These are phyloP conservation scores for Portunus trituberculatus DNA, from an alignment of 1,140 invertebrate genomes.

Conservation along the genomic window DNA sequence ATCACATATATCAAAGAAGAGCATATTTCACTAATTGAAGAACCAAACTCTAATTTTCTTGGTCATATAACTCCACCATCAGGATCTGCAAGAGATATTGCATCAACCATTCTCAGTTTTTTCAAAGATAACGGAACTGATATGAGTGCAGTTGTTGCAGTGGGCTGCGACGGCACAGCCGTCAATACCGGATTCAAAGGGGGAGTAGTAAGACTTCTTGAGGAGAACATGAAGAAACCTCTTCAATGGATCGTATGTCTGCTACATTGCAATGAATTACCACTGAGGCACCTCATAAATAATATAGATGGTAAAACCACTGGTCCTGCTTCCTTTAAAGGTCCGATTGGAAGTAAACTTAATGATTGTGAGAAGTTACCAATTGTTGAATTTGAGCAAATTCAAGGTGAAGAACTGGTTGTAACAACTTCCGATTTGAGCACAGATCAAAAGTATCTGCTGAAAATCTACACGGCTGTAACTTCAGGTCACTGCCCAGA, in stretches of 20 bases:
- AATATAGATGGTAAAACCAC: background rate
- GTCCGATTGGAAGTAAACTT: too few relatives aligned
- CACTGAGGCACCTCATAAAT: background rate
- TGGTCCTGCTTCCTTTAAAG: background rate
- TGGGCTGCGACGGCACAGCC: background rate
- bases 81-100: background rate
- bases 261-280: background rate
- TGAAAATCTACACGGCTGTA: background rate
- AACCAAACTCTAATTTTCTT: background rate
- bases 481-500: background rate
- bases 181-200: background rate
- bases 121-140: background rate
- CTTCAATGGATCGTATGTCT: background rate
- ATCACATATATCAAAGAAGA: too few relatives aligned
- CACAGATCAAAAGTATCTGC: constrained; percentile 8
- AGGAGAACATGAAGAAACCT: background rate
- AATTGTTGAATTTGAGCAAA: background rate
- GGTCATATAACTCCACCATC: background rate
- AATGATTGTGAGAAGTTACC: background rate
- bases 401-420: background rate
- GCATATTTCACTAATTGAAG: background rate
- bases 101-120: too few relatives aligned
- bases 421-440: background rate
- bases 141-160: background rate
- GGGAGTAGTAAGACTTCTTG: background rate